Conservation (phyloP, 2,113 vertebrate genomes). For the Terrapene triunguis region DNA sequence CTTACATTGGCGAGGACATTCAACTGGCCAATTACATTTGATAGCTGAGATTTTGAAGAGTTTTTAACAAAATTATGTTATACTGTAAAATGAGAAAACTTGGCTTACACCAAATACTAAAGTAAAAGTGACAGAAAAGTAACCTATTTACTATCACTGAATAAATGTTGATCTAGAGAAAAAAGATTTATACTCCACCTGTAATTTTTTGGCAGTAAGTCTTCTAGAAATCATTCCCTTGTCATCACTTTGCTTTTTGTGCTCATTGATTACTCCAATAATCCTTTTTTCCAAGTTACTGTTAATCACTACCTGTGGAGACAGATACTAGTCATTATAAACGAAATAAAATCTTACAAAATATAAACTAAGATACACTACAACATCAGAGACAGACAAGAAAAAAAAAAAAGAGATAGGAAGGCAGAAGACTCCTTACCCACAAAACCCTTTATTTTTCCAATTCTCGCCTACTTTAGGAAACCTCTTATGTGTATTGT, state of each 20-base stretch:
- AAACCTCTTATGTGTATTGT: fast-evolving
- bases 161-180: fast-evolving
- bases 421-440: fast-evolving
- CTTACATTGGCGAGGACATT: not conserved
- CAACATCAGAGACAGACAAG: not conserved
- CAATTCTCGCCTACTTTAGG: fast-evolving
- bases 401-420: not conserved
- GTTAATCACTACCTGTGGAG: slow-evolving; percentile 90
- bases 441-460: not conserved
- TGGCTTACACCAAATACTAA: not conserved
- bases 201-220: slow-evolving; percentile 93
- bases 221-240: slow-evolving; percentile 92
- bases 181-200: slow-evolving; percentile 82
- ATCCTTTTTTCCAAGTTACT: slow-evolving; percentile 92
- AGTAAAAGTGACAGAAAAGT: not conserved
- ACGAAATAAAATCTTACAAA: not conserved
- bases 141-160: not conserved
- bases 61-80: not conserved
- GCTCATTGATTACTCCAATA: slow-evolving; percentile 93
- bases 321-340: not conserved
- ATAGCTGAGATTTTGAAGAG: not conserved
- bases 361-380: not conserved
- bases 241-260: slow-evolving; percentile 88
- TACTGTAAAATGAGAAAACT: not conserved
- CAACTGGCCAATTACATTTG: not conserved